Conservation (phyloP, 2,113 vertebrate genomes). For the Parotia lawesii region DNA sequence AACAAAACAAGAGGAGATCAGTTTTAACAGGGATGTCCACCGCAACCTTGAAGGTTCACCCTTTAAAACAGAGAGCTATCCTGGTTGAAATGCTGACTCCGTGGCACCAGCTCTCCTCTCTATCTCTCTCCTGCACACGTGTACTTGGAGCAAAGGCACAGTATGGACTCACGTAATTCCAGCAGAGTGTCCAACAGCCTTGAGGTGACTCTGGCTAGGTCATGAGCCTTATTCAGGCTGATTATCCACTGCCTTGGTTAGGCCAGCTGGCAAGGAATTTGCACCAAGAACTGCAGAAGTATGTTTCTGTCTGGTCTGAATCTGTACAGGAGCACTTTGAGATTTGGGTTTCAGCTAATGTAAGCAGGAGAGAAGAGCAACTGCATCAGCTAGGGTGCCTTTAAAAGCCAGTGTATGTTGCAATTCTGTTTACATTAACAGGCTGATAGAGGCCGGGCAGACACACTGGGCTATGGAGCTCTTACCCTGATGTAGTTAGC, state of each 20-base stretch:
- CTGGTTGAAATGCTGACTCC: neutral
- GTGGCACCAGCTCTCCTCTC: neutral
- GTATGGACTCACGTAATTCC: neutral
- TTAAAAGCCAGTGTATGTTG: neutral
- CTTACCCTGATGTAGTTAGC: conserved; percentile 96
- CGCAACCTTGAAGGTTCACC: neutral
- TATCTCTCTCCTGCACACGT: neutral
- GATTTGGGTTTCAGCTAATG: neutral
- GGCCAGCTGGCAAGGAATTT: neutral
- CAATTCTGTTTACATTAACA: neutral
- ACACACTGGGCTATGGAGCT: neutral
- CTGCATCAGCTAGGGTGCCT: neutral
- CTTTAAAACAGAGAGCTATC: neutral
- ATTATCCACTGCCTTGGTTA: neutral
- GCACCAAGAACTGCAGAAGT: neutral
- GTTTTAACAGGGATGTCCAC: neutral
- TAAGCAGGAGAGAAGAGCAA: conserved; percentile 2
- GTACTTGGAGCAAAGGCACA: neutral
- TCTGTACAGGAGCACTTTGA: neutral
- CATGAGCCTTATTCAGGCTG: neutral
- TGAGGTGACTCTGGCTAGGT: neutral
- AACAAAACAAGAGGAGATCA: conserved; percentile 45
- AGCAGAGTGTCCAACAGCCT: neutral
- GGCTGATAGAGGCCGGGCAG: neutral
- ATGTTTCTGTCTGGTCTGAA: neutral